Percentiles rank a stretch among this genome's conserved stretches.
Evolutionary conservation across 2,113 vertebrate genomes (phyloP).

Genomic region (Dinomys branickii): DNA sequence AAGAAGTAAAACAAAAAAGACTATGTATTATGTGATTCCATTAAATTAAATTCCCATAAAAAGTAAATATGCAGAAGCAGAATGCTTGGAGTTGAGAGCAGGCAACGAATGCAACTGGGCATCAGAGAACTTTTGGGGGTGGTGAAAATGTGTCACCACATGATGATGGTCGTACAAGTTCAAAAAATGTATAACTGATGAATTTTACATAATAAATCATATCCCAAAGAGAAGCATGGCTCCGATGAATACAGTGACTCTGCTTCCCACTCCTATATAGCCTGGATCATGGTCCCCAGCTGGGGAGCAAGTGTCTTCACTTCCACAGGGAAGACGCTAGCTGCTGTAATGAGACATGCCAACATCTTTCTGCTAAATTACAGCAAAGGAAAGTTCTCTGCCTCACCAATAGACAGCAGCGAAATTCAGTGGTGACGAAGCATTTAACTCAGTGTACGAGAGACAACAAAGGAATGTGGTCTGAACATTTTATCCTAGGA

Average conservation of each 20-base stretch:
- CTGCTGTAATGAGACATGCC: conserved; percentile 3
- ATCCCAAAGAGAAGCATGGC: background rate
- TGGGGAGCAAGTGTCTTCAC: background rate
- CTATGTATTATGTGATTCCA: background rate
- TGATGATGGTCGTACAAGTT: background rate
- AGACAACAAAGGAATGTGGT: background rate
- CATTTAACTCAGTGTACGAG: background rate
- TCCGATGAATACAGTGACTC: background rate
- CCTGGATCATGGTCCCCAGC: background rate
- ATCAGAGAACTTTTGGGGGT: background rate
- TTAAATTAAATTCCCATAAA: too few species aligned
- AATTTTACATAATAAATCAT: background rate
- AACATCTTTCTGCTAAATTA: background rate
- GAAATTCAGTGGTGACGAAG: background rate
- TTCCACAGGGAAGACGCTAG: background rate
- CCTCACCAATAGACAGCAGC: background rate
- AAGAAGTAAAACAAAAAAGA: conserved; percentile 11
- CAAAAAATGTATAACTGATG: background rate
- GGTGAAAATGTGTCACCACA: background rate
- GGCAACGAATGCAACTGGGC: background rate
- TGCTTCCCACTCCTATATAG: background rate
- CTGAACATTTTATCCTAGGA: background rate
- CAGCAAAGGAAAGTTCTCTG: conserved; percentile 27
- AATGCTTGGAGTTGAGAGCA: background rate
- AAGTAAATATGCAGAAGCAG: background rate